These are phyloP conservation scores for Sylvilagus bachmani DNA, from an alignment of 2,113 vertebrate genomes.

Conservation along the genomic window DNA sequence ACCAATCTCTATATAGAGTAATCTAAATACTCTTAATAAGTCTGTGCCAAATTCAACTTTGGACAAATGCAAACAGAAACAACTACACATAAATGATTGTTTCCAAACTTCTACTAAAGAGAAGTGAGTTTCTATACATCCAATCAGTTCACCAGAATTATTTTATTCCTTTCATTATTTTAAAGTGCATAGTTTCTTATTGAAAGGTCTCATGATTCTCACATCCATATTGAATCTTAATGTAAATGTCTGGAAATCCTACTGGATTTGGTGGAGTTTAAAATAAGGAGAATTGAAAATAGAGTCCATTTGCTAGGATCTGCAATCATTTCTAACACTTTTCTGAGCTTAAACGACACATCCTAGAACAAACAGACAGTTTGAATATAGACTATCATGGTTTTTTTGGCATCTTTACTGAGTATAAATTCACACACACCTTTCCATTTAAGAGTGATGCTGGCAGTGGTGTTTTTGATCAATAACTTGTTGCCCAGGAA, in stretches of 20 bases:
- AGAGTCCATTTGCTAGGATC: slow-evolving; percentile 41
- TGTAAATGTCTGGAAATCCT: slow-evolving; percentile 26
- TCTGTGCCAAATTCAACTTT: neutral
- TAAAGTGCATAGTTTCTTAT: slow-evolving; percentile 55
- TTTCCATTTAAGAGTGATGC: slow-evolving; percentile 41
- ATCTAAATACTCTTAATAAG: neutral
- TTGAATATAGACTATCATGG: neutral
- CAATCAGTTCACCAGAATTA: neutral
- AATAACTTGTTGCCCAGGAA: neutral
- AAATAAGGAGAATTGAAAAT: slow-evolving; percentile 58
- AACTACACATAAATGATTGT: neutral
- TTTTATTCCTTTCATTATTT: slow-evolving; percentile 22
- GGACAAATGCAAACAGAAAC: slow-evolving; percentile 12
- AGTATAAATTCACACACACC: neutral
- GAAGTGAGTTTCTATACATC: neutral
- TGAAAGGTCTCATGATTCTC: slow-evolving; percentile 51
- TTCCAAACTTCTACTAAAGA: neutral
- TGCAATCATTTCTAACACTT: neutral
- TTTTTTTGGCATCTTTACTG: neutral
- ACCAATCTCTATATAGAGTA: neutral
- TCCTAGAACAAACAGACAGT: slow-evolving; percentile 16
- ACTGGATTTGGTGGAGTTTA: slow-evolving; percentile 39
- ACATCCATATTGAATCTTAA: neutral
- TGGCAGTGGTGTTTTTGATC: slow-evolving; percentile 11
- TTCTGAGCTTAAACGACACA: neutral